Percentiles rank a stretch among this genome's conserved stretches.
Evolutionary conservation across 2,888 invertebrate species (phyloP).

Genomic region (Sinohyriopsis cumingii): DNA sequence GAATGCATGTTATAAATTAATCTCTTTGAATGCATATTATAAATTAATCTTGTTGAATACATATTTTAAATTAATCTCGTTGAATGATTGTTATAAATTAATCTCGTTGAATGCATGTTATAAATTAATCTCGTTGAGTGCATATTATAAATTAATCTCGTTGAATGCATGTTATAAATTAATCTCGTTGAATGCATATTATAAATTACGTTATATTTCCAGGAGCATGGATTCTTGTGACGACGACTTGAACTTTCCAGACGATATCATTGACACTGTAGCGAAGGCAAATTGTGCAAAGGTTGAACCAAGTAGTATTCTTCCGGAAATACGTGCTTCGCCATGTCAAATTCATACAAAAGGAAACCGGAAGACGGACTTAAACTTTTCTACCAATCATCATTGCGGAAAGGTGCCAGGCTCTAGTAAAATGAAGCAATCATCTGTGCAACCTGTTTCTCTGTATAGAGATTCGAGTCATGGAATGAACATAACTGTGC

Average conservation of each 20-base stretch:
- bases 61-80: no score
- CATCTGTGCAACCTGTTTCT: no score
- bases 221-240: slow-evolving; percentile 42
- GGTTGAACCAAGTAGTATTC: slow-evolving; percentile 29
- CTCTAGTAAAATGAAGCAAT: slow-evolving; percentile 2
- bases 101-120: no score
- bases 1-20: no score
- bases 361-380: slow-evolving; percentile 23
- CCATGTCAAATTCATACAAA: slow-evolving; percentile 50
- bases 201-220: slow-evolving; percentile 16
- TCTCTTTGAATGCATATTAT: no score
- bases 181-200: no score
- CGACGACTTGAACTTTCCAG: slow-evolving; percentile 28
- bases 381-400: slow-evolving; percentile 24
- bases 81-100: no score
- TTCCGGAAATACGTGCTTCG: slow-evolving; percentile 50
- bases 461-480: no score
- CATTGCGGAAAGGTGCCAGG: slow-evolving; percentile 19
- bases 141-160: no score
- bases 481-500: slow-evolving; percentile 2
- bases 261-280: slow-evolving; percentile 47
- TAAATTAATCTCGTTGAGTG: no score
- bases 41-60: no score
- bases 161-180: no score
- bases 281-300: slow-evolving; percentile 46